A percentile compares a stretch with the other conserved stretches of the same genome.
Conservation (phyloP, 2,797 vertebrate species). For the Lerista edwardsae region DNA sequence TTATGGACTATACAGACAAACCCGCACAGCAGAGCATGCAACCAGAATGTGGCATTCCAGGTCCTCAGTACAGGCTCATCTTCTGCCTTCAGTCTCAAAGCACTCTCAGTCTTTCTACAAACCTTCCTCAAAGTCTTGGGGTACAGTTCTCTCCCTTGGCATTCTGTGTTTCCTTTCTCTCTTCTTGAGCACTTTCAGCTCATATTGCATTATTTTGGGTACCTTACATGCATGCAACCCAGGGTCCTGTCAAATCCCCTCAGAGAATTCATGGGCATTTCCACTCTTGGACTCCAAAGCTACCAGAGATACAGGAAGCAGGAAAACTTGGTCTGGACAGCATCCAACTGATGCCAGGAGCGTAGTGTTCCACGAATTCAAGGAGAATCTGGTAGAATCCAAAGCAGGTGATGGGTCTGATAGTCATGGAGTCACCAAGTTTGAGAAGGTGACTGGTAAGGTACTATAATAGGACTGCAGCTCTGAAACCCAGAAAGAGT, state of each 20-base stretch:
- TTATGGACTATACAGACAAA: conserved; percentile 15
- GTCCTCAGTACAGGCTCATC: neutral
- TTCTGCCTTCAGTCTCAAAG: neutral
- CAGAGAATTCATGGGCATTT: neutral
- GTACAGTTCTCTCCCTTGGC: too few species aligned
- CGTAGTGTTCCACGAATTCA: neutral
- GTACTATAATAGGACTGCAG: neutral
- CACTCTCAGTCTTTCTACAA: too few species aligned
- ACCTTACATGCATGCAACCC: too few species aligned
- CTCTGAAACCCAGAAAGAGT: neutral
- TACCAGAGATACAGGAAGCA: too few species aligned
- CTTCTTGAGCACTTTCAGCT: neutral
- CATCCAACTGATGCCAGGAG: neutral
- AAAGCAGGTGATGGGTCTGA: neutral
- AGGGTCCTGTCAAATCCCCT: too few species aligned
- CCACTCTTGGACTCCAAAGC: neutral
- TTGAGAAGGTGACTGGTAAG: neutral
- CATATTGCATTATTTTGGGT: neutral
- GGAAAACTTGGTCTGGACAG: neutral
- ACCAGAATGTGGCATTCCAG: neutral
- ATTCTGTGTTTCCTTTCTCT: too few species aligned
- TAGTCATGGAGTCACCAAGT: neutral
- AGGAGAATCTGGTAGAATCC: neutral
- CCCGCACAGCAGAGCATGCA: neutral
- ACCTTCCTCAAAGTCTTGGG: too few species aligned